These are phyloP conservation scores for Stichodactyla mertensii DNA, from an alignment of 64 coral and sea anemone genomes.

Conservation along the genomic window DNA sequence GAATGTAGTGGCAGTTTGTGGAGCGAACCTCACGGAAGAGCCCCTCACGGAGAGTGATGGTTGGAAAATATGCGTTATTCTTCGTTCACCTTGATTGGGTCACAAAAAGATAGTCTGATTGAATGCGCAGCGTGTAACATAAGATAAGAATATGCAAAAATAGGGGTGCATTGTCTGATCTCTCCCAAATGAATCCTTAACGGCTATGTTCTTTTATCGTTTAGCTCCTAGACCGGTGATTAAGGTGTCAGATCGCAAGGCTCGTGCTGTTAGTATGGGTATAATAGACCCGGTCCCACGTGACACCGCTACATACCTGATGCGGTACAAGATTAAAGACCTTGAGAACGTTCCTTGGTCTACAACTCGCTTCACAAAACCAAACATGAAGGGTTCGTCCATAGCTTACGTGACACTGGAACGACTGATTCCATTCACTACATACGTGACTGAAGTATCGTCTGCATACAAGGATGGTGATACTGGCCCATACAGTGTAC, in stretches of 20 bases:
- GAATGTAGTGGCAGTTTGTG: too few species aligned
- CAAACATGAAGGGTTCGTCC: neutral
- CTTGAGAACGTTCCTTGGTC: constrained; percentile 9
- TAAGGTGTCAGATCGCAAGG: constrained; percentile 12
- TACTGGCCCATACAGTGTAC: constrained; percentile 40
- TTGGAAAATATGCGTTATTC: too few species aligned
- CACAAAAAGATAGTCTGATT: too few species aligned
- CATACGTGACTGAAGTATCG: constrained; percentile 34
- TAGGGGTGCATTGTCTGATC: too few species aligned
- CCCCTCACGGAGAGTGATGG: too few species aligned
- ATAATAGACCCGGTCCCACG: constrained; percentile 26
- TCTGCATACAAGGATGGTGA: constrained; percentile 38
- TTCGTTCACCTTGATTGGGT: too few species aligned
- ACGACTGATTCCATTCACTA: constrained; percentile 27
- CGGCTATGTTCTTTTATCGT: neutral
- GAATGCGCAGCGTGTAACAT: too few species aligned
- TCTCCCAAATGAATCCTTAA: neutral
- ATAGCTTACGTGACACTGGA: constrained; percentile 1
- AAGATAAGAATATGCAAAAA: too few species aligned
- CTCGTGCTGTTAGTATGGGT: neutral
- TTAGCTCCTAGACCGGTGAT: constrained; percentile 47
- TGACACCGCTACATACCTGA: constrained; percentile 38
- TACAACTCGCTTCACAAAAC: neutral
- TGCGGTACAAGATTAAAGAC: constrained; percentile 34
- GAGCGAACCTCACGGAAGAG: too few species aligned